Evolutionary conservation across 2,888 invertebrate species (phyloP), one percentile per base, ranked within the genome.

Genomic region (Geotrupes spiniger): DNA sequence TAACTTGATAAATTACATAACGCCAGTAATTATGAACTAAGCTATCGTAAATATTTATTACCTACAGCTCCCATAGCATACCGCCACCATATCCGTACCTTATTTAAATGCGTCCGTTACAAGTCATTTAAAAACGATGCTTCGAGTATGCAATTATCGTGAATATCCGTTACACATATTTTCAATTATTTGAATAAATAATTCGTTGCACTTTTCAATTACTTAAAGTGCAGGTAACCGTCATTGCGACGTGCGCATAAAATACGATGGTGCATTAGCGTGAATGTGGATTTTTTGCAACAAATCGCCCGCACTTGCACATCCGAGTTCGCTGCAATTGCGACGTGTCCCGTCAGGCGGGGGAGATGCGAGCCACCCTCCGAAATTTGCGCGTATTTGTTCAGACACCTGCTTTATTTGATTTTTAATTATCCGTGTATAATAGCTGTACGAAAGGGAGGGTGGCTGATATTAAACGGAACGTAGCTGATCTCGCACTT

Each of bases 321-420:
- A 21, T 21, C 21, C 21, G 4, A 3, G 6, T 21, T 21, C 21
- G 3, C 21, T 21, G 6, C 21, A 21, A 21, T 21, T n/a, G n/a
- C n/a, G n/a, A n/a, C n/a, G n/a, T 11, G 9, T 14, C 33, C 6
- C 12, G 11, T 1, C 11, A 15, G 14, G 33, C 33, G 33, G 9
- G 33, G 12, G 33, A 14, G 33, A 15, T 12, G 8, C 10, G 8
- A 10, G 5, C 29, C 29, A 12, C 15, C 33, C 15, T 33, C 33
- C 5, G 9, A 6, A 15, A 21, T 21, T 21, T 6, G 4, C 9
- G 29, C 11, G 45, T 56, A 51, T 59, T 58, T 59, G 51, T 50
- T 42, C 28, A 55, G 54, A 53, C 60, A 60, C 60, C 60, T 60
- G 60, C 60, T 56, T 57, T 60, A 60, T 60, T 60, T 60, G 60